A percentile compares a stretch with the other conserved stretches of the same genome.
Conservation (phyloP, 2,797 vertebrate genomes). For the Capromys pilorides region DNA sequence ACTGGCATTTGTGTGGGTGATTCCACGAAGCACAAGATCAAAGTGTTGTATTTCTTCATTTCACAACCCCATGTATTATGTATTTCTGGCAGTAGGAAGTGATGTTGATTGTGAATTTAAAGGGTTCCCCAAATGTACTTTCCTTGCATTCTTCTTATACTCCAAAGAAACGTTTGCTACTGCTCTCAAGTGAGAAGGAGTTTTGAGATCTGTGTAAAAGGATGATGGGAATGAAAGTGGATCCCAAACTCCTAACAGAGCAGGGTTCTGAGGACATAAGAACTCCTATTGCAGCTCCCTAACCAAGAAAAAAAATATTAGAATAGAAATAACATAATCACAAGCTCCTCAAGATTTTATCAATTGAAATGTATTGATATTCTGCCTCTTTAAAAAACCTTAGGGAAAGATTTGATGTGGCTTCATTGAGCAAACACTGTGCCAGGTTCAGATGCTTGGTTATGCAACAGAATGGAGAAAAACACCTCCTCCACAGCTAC, state of each 20-base stretch:
- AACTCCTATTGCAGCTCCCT: neutral
- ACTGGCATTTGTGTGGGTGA: neutral
- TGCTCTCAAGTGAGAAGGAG: neutral
- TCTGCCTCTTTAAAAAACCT: neutral
- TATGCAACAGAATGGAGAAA: conserved; percentile 10
- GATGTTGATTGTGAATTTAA: neutral
- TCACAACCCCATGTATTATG: neutral
- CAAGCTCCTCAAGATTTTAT: conserved; percentile 56
- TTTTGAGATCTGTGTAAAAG: neutral
- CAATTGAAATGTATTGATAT: conserved; percentile 58
- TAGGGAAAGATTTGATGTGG: neutral
- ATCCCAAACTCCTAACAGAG: neutral
- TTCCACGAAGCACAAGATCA: neutral
- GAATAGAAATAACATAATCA: neutral
- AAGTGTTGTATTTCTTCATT: neutral
- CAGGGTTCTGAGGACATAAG: neutral
- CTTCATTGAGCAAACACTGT: conserved; percentile 20
- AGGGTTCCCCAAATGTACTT: neutral
- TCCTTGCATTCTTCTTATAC: neutral
- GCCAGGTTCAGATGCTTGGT: neutral
- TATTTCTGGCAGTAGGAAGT: conserved; percentile 11
- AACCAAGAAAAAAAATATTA: conserved; percentile 32
- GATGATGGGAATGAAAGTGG: neutral
- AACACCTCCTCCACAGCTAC: neutral
- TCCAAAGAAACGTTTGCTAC: neutral